Conservation (phyloP, 2,797 vertebrate genomes). For the Limnodromus scolopaceus region DNA sequence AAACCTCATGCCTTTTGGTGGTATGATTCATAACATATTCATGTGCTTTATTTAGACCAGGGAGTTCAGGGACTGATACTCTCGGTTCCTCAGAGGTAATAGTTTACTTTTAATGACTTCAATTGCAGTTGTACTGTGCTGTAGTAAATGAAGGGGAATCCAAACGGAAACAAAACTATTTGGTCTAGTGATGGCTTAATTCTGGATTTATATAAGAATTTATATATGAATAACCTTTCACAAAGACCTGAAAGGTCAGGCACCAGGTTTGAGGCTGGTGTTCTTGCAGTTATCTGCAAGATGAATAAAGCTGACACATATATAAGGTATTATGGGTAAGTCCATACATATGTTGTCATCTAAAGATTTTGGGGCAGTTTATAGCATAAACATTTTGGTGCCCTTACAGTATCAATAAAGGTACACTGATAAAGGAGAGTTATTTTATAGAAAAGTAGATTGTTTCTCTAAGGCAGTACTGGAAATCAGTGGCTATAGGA, state of each 20-base stretch:
- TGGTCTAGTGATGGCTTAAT: neutral
- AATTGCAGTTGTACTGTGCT: neutral
- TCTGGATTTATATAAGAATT: neutral
- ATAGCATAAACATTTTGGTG: neutral
- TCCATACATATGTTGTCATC: neutral
- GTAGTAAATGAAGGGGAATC: neutral
- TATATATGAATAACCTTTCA: neutral
- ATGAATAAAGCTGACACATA: neutral
- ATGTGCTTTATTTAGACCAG: neutral
- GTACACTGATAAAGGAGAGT: neutral
- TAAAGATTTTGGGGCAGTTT: neutral
- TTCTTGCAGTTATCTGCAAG: neutral
- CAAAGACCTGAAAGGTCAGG: neutral
- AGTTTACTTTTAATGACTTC: neutral
- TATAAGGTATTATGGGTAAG: accelerated
- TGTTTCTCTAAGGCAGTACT: neutral
- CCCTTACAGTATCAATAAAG: neutral
- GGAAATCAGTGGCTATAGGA: neutral
- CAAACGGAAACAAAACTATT: neutral
- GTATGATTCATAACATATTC: neutral
- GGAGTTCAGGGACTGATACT: neutral
- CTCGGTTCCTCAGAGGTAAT: neutral
- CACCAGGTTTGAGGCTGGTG: neutral
- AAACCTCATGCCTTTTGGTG: neutral
- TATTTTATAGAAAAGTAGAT: neutral